Evolutionary conservation across 2,113 vertebrate genomes (phyloP), one percentile per base, ranked within the genome.

Genomic region (Colaptes auratus): DNA sequence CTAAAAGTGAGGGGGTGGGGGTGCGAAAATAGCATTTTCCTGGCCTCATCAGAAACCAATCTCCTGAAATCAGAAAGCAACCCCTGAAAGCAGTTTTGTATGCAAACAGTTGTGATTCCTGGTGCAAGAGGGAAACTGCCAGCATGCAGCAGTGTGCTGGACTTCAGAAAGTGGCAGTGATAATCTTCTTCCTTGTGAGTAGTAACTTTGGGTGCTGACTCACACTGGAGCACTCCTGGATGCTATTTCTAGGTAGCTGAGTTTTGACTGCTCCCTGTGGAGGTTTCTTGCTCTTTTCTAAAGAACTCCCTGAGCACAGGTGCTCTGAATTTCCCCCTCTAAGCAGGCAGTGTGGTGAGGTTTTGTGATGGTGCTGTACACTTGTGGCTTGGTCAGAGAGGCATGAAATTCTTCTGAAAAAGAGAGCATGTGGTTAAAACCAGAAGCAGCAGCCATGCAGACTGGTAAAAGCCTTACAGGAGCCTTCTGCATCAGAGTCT

Each of bases 51-150:
- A 69, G 64, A 70, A 82, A 25, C 4, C 24, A 11, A 5, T 63
- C 13, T 61, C 24, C 21, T 50, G 42, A 44, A 44, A 44, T 16
- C 15, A 44, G 39, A 39, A 39, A 39, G 39, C 39, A 39, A 39
- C 10, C 39, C 39, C 39, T 42, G 44, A 74, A 39, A n/a, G 70
- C 16, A 69, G 23, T 18, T 10, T 52, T 31, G 14, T 16, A 7
- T 25, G 14, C 10, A 30, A 77, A 39, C 15, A 27, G 12, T 20
- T 18, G 4, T 1, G 46, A 52, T 10, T 31, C 18, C 59, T 0
- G 0, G 0, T 4, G 15, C 30, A 1, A 4, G 10, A 31, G 35
- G 36, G 5, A 25, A 60, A 4, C 2, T 59, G 11, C 24, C 55
- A 61, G 10, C 3, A 28, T 8, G 16, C 19, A 36, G 36, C 21